These are phyloP conservation scores for Magallana angulata DNA, from an alignment of 1,140 invertebrate species.

Conservation along the genomic window DNA sequence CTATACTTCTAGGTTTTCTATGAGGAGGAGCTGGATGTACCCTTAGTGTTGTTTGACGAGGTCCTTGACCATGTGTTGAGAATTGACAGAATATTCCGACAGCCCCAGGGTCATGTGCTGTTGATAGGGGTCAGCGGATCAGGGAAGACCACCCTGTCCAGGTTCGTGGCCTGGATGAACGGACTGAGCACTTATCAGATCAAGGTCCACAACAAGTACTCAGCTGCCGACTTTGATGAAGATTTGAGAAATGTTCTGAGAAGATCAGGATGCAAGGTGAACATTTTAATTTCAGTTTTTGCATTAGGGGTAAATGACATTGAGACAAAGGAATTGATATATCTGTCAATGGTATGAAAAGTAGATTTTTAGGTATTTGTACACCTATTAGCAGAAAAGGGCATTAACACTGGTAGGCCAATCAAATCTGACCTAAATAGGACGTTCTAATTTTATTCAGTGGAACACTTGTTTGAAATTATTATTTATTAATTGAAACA, in stretches of 20 bases:
- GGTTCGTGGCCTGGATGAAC: constrained; percentile 99
- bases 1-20: constrained; percentile 90
- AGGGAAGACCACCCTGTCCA: constrained; percentile 98
- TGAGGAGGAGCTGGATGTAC: constrained; percentile 99
- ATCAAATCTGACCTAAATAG: too few species aligned
- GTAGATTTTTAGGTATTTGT: too few species aligned
- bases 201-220: constrained; percentile 99
- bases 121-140: constrained; percentile 93
- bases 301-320: not conserved
- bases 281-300: not conserved
- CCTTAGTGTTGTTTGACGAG: constrained; percentile 98
- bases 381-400: too few species aligned
- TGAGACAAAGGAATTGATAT: too few species aligned
- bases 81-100: constrained; percentile 99
- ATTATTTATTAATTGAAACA: constrained; percentile 53
- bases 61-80: constrained; percentile 98
- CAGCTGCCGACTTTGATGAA: constrained; percentile 98
- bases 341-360: too few species aligned
- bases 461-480: too few species aligned
- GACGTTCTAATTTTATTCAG: too few species aligned
- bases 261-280: constrained; percentile 93
- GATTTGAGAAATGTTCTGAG: constrained; percentile 95
- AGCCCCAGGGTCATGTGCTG: constrained; percentile 96
- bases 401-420: too few species aligned
- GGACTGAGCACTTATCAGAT: constrained; percentile 95